Evolutionary conservation across 2,888 invertebrate genomes (phyloP), one percentile per base, ranked within the genome.

Genomic region (Drosophila quasianomalipes): DNA sequence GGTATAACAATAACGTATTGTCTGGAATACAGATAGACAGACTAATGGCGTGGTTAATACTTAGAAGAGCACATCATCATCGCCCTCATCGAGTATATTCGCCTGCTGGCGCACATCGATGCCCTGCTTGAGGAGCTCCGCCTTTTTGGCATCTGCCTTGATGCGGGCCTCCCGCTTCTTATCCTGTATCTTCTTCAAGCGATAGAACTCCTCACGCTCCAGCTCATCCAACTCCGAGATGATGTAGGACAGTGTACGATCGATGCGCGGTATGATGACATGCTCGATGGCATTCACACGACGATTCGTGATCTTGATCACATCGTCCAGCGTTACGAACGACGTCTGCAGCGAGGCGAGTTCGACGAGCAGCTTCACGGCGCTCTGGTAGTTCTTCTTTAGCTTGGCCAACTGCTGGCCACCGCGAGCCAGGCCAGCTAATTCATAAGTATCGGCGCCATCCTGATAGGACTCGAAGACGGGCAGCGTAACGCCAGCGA

Each of bases 201-300:
- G 96, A 94, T 98, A 99, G 94, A 99, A 99, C 93, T 99, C 99
- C 94, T 99, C 99, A 94, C 99, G 96, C 94, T 99, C 99, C 91
- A 99, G 94, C 94, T 99, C 99, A 92, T 99, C 99, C 91, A 99
- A 94, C 93, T 99, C 99, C 0, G 99, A 97, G 89, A 98, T 98
- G 90, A 99, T 99, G 94, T 99, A 99, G 1, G 97, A 96, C 83
- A 99, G 94, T 1, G 99, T 99, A 83, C 97, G 96, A 94, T 99
- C 99, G 93, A 99, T 97, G 82, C 98, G 96, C 28, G 99, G 99
- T 94, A 99, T 99, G 93, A 99, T 99, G 72, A 99, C 98, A 64
- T 99, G 99, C 94, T 99, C 99, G 94, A 99, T 99, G 91, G 99
- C 99, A 93, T 99, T 99, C 28, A 99, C 99, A 96, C 99, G 97